Percentiles rank a stretch among this genome's conserved stretches.
Conservation (phyloP, 2,113 vertebrate genomes). For the Siniperca chuatsi region DNA sequence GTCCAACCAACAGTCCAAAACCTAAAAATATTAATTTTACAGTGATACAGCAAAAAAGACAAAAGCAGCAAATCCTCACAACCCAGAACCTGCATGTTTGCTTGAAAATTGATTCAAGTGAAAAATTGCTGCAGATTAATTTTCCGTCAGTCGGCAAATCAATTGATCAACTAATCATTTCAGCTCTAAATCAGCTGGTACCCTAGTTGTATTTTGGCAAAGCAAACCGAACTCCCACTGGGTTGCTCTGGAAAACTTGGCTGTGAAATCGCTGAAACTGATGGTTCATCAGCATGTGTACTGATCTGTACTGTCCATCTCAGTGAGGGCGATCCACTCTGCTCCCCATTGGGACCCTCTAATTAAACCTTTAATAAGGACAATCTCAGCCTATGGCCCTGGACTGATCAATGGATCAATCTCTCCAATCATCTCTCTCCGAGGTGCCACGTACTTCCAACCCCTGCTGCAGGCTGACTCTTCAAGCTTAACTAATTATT, state of each 20-base stretch:
- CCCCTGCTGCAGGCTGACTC: conserved; percentile 57
- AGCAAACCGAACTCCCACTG: conserved; percentile 15
- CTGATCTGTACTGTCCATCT: conserved; percentile 65
- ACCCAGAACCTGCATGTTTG: neutral
- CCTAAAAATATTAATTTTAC: neutral
- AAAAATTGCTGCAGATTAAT: conserved; percentile 1
- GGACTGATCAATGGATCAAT: conserved; percentile 80
- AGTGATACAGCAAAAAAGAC: neutral
- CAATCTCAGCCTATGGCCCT: conserved; percentile 61
- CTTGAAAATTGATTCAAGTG: neutral
- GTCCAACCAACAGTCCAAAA: neutral
- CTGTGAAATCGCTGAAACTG: conserved; percentile 51
- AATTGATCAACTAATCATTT: conserved; percentile 30
- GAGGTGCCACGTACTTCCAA: conserved; percentile 57
- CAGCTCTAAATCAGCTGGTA: conserved; percentile 30
- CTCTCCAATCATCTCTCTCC: conserved; percentile 75
- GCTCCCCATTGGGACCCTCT: conserved; percentile 58
- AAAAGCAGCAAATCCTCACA: neutral
- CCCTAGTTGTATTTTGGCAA: conserved; percentile 41
- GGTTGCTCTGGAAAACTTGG: conserved; percentile 49
- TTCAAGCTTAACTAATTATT: conserved; percentile 71
- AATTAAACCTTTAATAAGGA: conserved; percentile 79
- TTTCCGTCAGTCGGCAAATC: conserved; percentile 1
- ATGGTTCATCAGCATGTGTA: conserved; percentile 64
- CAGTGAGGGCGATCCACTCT: conserved; percentile 35